Percentiles rank a stretch among this genome's conserved stretches.
These are phyloP conservation scores for Pseudopleuronectes americanus DNA, from an alignment of 2,797 vertebrate species.

Conservation along the genomic window DNA sequence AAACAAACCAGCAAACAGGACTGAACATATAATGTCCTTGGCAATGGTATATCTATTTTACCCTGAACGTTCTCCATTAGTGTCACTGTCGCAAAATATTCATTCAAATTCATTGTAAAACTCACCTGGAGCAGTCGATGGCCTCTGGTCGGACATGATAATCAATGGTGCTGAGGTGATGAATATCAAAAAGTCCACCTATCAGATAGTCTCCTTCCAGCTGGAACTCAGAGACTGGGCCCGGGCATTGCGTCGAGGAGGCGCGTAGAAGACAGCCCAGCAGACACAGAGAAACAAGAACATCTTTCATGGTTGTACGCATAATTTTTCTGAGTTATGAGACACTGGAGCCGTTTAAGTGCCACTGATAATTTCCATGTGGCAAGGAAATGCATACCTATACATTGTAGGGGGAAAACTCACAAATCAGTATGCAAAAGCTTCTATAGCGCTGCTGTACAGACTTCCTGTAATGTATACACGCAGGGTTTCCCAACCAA, in stretches of 20 bases:
- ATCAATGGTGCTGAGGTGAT: constrained; percentile 13
- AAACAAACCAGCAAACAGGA: too few relatives aligned
- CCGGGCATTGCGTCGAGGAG: constrained; percentile 5
- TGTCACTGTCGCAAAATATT: background rate
- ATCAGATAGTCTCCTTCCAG: constrained; percentile 77
- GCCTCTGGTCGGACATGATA: constrained; percentile 53
- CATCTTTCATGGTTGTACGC: constrained; percentile 49
- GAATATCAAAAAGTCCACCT: constrained; percentile 81
- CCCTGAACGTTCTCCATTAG: background rate
- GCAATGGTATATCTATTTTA: too few relatives aligned
- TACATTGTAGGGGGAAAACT: constrained; percentile 31
- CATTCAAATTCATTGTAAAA: background rate
- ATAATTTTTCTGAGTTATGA: background rate
- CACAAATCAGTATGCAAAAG: constrained; percentile 60
- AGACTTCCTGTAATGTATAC: too few relatives aligned
- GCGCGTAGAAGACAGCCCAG: constrained; percentile 31
- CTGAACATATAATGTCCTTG: too few relatives aligned
- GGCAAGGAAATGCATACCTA: constrained; percentile 13
- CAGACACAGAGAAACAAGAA: constrained; percentile 43
- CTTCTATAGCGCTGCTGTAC: background rate
- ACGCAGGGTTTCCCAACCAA: too few relatives aligned
- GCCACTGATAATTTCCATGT: constrained; percentile 49
- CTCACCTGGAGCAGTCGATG: constrained; percentile 76
- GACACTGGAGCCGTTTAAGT: background rate
- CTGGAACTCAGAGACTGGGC: constrained; percentile 64